phyloP scores from a whole-genome alignment of 2,888 invertebrate species.

The Trachelus iudaicus region DNA sequence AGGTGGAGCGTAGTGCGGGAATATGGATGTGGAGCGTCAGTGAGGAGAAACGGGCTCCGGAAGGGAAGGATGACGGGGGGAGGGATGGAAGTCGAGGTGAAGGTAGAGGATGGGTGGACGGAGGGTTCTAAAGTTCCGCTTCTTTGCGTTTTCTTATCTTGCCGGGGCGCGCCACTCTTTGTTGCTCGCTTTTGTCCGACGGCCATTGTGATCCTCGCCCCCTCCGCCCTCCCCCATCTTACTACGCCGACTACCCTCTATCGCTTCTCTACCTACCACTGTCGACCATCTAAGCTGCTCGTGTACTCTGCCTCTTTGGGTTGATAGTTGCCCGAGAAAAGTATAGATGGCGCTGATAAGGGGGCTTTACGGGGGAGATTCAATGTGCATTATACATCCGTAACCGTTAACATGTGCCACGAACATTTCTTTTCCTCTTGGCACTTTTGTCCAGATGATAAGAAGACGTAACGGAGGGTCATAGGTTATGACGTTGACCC shows the following conservation, averaged over 20 bases:
- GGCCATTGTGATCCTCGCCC: conserved; percentile 32
- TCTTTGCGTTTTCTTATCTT: conserved; percentile 39
- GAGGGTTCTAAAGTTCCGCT: conserved; percentile 30
- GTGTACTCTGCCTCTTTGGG: background rate
- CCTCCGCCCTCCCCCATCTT: background rate
- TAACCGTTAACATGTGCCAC: no score
- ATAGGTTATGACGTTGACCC: no score
- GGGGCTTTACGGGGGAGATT: no score
- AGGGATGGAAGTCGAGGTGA: no score
- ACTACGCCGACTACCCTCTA: conserved; percentile 5
- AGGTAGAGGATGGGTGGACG: background rate
- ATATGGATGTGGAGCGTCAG: no score
- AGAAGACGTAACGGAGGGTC: no score
- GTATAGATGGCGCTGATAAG: no score
- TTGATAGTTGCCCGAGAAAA: conserved; percentile 4
- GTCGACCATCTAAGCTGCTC: conserved; percentile 3
- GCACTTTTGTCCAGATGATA: no score
- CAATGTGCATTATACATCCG: no score
- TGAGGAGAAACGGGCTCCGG: no score
- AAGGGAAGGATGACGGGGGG: no score
- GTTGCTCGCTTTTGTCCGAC: conserved; percentile 38
- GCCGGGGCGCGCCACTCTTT: conserved; percentile 31
- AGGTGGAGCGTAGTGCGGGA: background rate
- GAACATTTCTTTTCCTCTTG: no score
- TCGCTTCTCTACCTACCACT: conserved; percentile 1